Evolutionary conservation across 2,797 vertebrate species (phyloP), one percentile per base, ranked within the genome.

Genomic region (Loriculus beryllinus): DNA sequence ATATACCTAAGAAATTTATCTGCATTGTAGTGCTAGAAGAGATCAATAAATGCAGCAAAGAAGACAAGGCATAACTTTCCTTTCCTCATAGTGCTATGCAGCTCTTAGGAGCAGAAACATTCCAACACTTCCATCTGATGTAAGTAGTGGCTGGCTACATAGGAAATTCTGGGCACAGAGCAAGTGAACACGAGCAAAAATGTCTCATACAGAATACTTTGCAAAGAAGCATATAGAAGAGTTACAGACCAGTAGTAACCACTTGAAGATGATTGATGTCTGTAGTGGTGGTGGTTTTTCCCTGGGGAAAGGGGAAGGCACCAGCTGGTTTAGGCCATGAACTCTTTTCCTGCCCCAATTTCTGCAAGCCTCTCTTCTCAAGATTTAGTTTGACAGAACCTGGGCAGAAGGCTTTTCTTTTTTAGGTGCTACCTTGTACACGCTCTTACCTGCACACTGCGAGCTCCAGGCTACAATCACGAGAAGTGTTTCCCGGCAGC

Each of bases 381-480:
- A 19, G 75, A 51, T 9, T 54, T 14, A 12, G 4, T 10, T 26
- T 14, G 17, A 31, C 75, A 5, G 6, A 72, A 19, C 25, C 4
- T 6, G 6, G 22, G 12, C 6, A 3, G 21, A 5, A 25, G 14
- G 3, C 1, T 57, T 42, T 45, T 17, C 2, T 3, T 9, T 52
- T 52, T 7, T 4, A 25, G 56, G 2, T 5, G 49, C 23, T 9
- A 19, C 9, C 64, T 9, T 3, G 1, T 10, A 9, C 26, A 1
- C 9, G 0, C 26, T 3, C 0, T 7, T 7, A 8, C 0, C 26
- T 14, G 19, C 39, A 6, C 19, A 0, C 16, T 26, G 4, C 35
- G 29, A 69, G 3, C 10, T 23, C 6, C n/a, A 4, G n/a, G 3
- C 12, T 8, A 0, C 8, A 6, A 42, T 25, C 8, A 6, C 0